These are phyloP conservation scores for Lasioglossum villosulum DNA, from an alignment of 2,888 invertebrate species.

Conservation along the genomic window DNA sequence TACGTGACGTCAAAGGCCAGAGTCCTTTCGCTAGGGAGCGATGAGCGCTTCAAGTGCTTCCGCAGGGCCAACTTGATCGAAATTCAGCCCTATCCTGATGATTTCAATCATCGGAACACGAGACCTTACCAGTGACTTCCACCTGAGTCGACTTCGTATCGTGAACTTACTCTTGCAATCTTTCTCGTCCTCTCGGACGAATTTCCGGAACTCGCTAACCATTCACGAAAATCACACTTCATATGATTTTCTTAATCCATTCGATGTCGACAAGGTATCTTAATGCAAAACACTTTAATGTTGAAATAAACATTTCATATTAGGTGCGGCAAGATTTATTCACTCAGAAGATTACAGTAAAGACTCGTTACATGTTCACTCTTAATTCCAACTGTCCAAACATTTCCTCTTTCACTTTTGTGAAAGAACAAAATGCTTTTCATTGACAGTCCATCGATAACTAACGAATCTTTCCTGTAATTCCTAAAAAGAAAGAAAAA, in stretches of 20 bases:
- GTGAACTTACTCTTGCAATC: background rate
- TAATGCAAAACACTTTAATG: no score
- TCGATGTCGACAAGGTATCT: no score
- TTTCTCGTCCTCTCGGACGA: background rate
- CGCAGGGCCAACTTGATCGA: background rate
- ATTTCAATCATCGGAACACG: slow-evolving; percentile 5
- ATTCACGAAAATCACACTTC: background rate
- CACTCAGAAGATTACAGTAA: no score
- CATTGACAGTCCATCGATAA: background rate
- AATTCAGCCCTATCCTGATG: slow-evolving; percentile 23
- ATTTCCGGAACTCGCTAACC: background rate
- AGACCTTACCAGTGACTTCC: background rate
- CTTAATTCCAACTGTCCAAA: no score
- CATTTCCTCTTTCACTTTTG: no score
- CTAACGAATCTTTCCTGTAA: background rate
- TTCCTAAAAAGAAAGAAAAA: background rate
- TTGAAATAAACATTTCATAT: no score
- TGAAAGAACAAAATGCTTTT: background rate
- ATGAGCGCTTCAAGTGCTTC: background rate
- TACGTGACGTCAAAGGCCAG: slow-evolving; percentile 23
- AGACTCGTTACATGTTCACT: no score
- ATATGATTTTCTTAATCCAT: no score
- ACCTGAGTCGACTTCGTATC: background rate
- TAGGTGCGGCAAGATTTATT: no score
- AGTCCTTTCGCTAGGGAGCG: background rate